phyloP scores from a whole-genome alignment of 2,797 vertebrate genomes.

The Eulemur albifrons region DNA sequence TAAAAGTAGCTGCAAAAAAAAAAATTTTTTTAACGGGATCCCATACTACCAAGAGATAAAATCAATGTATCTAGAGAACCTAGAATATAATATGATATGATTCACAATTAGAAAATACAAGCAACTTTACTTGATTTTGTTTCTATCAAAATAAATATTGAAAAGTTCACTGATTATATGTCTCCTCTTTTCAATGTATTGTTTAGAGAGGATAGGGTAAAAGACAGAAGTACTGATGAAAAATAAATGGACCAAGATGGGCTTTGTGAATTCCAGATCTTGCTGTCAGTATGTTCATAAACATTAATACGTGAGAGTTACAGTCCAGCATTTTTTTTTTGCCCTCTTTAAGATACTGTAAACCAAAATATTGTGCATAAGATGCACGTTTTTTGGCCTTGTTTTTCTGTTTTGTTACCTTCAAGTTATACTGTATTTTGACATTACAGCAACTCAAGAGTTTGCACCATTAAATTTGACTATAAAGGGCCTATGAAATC shows the following conservation, averaged over 20 bases:
- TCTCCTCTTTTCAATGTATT: constrained; percentile 46
- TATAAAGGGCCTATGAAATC: neutral
- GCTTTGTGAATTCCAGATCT: constrained; percentile 55
- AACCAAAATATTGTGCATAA: constrained; percentile 65
- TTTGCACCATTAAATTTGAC: constrained; percentile 11
- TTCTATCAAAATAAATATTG: constrained; percentile 55
- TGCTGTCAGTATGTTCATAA: constrained; percentile 17
- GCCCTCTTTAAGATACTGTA: neutral
- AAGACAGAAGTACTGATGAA: constrained; percentile 33
- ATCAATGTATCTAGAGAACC: neutral
- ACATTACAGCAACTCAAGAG: neutral
- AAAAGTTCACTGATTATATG: constrained; percentile 40
- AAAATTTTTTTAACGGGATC: neutral
- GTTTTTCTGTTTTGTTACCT: constrained; percentile 40
- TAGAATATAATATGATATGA: neutral
- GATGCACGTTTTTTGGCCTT: constrained; percentile 42
- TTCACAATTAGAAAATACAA: constrained; percentile 44
- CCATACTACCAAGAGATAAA: neutral
- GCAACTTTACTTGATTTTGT: neutral
- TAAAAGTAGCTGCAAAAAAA: neutral
- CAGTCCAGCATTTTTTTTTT: neutral
- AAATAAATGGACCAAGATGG: neutral
- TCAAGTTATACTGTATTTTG: constrained; percentile 58
- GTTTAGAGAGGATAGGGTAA: constrained; percentile 10
- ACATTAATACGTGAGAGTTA: neutral